A percentile compares a stretch with the other conserved stretches of the same genome.
Evolutionary conservation across 2,113 vertebrate species (phyloP).

Genomic region (Hydropotes inermis): DNA sequence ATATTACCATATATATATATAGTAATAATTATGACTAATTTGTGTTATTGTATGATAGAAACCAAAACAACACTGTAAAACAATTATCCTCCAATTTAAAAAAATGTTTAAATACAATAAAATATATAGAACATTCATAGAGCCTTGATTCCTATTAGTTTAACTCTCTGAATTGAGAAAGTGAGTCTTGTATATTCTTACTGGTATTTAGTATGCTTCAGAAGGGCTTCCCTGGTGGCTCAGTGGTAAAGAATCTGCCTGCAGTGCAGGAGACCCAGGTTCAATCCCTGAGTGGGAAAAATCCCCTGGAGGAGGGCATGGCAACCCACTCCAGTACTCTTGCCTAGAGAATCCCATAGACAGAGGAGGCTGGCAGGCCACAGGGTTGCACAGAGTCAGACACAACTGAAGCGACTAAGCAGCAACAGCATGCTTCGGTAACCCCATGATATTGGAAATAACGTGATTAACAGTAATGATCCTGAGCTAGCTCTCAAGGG

Average conservation of each 20-base stretch:
- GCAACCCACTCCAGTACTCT: not conserved
- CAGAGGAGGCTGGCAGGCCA: not conserved
- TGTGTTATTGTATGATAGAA: not conserved
- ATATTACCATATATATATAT: not conserved
- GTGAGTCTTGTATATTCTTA: not conserved
- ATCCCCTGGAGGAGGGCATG: not conserved
- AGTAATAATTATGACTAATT: not conserved
- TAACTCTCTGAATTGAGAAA: conserved; percentile 13
- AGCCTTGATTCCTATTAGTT: not conserved
- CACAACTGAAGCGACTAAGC: not conserved
- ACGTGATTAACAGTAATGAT: conserved; percentile 40
- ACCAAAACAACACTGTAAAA: not conserved
- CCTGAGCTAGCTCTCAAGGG: not conserved
- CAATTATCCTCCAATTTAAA: not conserved
- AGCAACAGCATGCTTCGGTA: not conserved
- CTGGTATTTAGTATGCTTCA: not conserved
- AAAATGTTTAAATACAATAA: not conserved
- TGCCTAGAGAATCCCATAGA: not conserved
- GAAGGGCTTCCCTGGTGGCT: not conserved
- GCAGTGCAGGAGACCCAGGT: not conserved
- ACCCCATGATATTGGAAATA: conserved; percentile 34
- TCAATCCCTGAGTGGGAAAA: not conserved
- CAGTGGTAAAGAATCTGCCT: not conserved
- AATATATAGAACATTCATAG: not conserved
- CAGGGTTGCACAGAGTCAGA: not conserved